These are phyloP conservation scores for Anthopleura sola DNA, from an alignment of 64 coral and sea anemone species.

Conservation along the genomic window DNA sequence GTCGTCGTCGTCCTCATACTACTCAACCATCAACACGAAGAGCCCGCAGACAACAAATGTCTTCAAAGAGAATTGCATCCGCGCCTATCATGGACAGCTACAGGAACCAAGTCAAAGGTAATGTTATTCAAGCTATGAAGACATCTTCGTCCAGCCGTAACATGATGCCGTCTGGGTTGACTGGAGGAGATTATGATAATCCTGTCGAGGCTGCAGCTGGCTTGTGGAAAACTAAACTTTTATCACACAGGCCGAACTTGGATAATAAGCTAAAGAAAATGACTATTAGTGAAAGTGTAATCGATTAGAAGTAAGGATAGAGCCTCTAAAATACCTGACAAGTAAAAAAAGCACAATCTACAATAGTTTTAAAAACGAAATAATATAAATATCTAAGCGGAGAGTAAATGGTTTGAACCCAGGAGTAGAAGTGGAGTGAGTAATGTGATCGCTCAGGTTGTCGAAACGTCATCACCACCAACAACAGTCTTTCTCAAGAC, in stretches of 20 bases:
- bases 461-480: too few species aligned
- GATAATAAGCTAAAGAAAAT: slow-evolving; percentile 33
- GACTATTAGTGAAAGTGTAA: slow-evolving; percentile 17
- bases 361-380: too few species aligned
- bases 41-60: slow-evolving; percentile 1
- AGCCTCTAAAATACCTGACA: background rate
- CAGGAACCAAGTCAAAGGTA: slow-evolving; percentile 52
- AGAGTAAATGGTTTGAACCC: too few species aligned
- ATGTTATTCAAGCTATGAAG: slow-evolving; percentile 45
- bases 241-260: slow-evolving; percentile 24
- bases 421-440: too few species aligned
- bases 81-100: slow-evolving; percentile 57
- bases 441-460: too few species aligned
- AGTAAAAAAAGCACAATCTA: too few species aligned
- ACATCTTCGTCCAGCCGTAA: slow-evolving; percentile 11
- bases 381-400: too few species aligned
- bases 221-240: slow-evolving; percentile 46
- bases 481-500: too few species aligned
- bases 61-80: slow-evolving; percentile 43
- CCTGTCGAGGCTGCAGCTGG: slow-evolving; percentile 40
- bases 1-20: slow-evolving; percentile 53
- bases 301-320: background rate
- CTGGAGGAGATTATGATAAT: background rate
- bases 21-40: slow-evolving; percentile 32
- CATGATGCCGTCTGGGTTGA: background rate